These are phyloP conservation scores for Catostylus mosaicus DNA, from an alignment of 30 jellyfish, hydroid and myxozoan genomes.

Conservation along the genomic window DNA sequence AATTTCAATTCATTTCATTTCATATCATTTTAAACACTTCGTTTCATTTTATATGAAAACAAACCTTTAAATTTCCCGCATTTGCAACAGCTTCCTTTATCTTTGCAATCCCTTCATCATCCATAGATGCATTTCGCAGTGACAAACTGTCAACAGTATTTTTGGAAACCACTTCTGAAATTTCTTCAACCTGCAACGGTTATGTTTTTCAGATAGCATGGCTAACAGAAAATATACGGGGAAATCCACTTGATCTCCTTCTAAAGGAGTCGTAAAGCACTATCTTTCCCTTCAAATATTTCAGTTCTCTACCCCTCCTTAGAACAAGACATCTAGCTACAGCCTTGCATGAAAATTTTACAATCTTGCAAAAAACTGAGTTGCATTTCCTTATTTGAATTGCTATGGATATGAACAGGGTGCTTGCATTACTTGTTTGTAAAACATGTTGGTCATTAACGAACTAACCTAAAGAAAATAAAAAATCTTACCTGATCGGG, in stretches of 20 bases:
- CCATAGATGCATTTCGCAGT: constrained; percentile 57
- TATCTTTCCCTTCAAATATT: no score
- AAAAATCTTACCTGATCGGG: constrained; percentile 48
- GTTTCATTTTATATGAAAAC: no score
- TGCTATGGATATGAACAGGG: no score
- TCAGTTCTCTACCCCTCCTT: no score
- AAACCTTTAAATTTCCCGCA: constrained; percentile 67
- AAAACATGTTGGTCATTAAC: background rate
- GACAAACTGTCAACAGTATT: constrained; percentile 59
- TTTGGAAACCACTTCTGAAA: constrained; percentile 40
- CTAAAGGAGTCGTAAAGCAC: no score
- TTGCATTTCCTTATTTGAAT: no score
- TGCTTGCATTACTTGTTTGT: no score
- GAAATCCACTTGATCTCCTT: background rate
- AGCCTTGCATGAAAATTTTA: no score
- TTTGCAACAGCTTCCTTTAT: constrained; percentile 62
- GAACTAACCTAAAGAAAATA: background rate
- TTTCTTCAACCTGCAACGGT: constrained; percentile 58
- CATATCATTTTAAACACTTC: no score
- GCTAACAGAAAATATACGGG: background rate
- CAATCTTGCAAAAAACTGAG: no score
- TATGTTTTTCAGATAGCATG: background rate
- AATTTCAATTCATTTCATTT: no score
- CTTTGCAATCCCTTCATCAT: constrained; percentile 59
- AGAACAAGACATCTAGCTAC: no score